phyloP scores from a whole-genome alignment of 2,888 invertebrate genomes.

The Coecobrya sp. region DNA sequence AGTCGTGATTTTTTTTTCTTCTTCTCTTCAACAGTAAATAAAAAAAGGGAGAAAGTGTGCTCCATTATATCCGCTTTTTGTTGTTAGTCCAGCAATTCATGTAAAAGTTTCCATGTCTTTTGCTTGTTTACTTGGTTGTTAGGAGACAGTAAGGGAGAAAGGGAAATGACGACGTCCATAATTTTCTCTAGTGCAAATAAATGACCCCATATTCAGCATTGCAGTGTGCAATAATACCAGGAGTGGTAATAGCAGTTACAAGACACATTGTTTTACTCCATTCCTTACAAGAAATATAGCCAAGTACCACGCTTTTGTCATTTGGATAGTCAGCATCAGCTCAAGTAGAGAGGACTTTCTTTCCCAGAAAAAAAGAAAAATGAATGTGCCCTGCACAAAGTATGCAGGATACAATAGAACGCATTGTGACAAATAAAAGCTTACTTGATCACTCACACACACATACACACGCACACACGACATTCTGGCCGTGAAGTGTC shows the following conservation, averaged over 20 bases:
- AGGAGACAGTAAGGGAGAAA: neutral
- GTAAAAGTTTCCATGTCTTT: neutral
- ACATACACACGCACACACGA: neutral
- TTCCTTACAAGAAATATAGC: neutral
- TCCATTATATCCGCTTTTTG: constrained; percentile 8
- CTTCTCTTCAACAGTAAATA: constrained; percentile 8
- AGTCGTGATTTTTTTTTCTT: constrained; percentile 14
- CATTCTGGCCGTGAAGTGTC: constrained; percentile 17
- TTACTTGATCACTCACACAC: constrained; percentile 36
- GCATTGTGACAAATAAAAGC: neutral
- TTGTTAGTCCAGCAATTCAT: neutral
- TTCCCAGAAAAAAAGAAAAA: neutral
- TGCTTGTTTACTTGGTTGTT: constrained; percentile 31
- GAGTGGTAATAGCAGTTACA: constrained; percentile 26
- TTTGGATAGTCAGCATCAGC: constrained; percentile 7
- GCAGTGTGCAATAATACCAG: neutral
- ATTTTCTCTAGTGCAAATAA: constrained; percentile 44
- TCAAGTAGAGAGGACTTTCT: neutral
- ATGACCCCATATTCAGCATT: constrained; percentile 6
- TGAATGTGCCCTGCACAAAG: neutral
- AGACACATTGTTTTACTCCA: constrained; percentile 50
- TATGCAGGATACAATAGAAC: neutral
- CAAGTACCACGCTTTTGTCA: constrained; percentile 6
- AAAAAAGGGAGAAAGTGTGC: constrained; percentile 21
- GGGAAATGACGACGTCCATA: constrained; percentile 47